phyloP scores from a whole-genome alignment of 2,797 vertebrate species.

The Hydrolagus colliei region DNA sequence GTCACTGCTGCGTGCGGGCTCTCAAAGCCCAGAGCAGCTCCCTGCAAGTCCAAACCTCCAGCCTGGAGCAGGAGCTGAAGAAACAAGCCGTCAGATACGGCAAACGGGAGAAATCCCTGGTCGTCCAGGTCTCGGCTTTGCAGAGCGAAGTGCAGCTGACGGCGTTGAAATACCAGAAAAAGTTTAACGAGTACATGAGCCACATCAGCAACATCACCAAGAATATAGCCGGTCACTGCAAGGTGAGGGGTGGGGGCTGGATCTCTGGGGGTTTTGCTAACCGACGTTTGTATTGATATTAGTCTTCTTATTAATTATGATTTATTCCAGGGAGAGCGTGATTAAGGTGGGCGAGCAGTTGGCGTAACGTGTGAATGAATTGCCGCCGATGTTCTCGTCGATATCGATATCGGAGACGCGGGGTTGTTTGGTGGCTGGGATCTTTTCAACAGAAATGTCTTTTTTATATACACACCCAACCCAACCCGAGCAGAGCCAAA shows the following conservation, averaged over 20 bases:
- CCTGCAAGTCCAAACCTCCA: background rate
- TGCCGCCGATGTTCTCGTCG: too few relatives aligned
- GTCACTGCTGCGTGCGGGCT: slow-evolving; percentile 49
- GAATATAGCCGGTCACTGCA: slow-evolving; percentile 44
- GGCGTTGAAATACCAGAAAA: slow-evolving; percentile 54
- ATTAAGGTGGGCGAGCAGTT: too few relatives aligned
- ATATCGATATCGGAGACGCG: too few relatives aligned
- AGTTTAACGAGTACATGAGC: slow-evolving; percentile 54
- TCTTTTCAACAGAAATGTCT: too few relatives aligned
- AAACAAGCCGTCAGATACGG: slow-evolving; percentile 46
- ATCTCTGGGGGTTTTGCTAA: too few relatives aligned
- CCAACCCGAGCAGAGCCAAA: too few relatives aligned
- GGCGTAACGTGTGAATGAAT: too few relatives aligned
- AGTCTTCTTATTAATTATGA: too few relatives aligned
- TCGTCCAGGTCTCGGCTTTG: slow-evolving; percentile 53
- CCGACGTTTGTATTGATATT: too few relatives aligned
- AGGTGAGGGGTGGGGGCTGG: slow-evolving; percentile 50
- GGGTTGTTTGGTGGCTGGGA: too few relatives aligned
- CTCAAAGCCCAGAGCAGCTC: slow-evolving; percentile 42
- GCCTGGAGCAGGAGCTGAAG: background rate
- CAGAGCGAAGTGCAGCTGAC: slow-evolving; percentile 54
- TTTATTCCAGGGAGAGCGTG: too few relatives aligned
- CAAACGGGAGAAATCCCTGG: slow-evolving; percentile 51
- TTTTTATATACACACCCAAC: too few relatives aligned
- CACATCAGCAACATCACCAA: slow-evolving; percentile 54